A percentile compares a stretch with the other conserved stretches of the same genome.
These are phyloP conservation scores for Lophius americanus DNA, from an alignment of 2,797 vertebrate genomes.

Conservation along the genomic window DNA sequence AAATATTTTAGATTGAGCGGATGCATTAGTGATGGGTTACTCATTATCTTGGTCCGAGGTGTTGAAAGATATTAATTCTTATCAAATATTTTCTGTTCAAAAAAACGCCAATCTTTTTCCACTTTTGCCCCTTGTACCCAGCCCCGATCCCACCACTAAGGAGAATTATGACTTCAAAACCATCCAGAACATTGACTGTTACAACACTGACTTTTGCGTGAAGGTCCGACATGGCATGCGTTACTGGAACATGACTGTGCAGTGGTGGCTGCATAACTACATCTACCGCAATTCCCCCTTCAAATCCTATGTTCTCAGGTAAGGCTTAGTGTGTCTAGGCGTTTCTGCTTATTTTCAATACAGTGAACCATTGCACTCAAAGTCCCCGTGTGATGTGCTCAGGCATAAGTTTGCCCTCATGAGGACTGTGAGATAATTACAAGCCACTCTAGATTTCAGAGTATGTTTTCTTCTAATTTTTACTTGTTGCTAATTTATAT, in stretches of 20 bases:
- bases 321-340: conserved; percentile 31
- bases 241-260: conserved; percentile 96
- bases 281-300: conserved; percentile 89
- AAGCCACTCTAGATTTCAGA: background rate
- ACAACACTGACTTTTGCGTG: conserved; percentile 91
- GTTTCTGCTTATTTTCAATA: background rate
- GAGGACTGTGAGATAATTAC: background rate
- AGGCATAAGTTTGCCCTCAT: background rate
- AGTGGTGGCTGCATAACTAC: conserved; percentile 95
- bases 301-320: conserved; percentile 87
- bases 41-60: background rate
- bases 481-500: background rate
- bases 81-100: background rate
- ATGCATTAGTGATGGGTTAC: background rate
- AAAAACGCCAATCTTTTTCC: background rate
- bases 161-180: conserved; percentile 88
- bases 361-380: background rate
- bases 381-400: background rate
- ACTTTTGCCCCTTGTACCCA: conserved; percentile 25
- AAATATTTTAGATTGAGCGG: background rate
- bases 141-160: conserved; percentile 67
- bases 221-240: conserved; percentile 94
- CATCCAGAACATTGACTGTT: conserved; percentile 92
- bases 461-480: background rate
- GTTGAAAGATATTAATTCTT: background rate